phyloP scores from a whole-genome alignment of 2,888 invertebrate species.

The Leucozona laternaria region DNA sequence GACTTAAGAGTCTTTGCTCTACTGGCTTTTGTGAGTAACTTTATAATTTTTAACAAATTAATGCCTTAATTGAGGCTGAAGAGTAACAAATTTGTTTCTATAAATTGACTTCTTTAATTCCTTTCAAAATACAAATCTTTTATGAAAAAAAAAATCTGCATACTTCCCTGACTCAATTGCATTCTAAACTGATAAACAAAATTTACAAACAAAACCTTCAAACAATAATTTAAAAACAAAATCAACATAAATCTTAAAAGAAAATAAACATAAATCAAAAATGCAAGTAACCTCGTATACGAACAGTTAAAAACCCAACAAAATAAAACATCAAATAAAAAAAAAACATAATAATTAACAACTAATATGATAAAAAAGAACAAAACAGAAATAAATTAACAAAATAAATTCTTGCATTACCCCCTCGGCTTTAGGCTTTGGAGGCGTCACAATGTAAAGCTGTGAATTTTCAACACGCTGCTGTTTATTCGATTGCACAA shows the following conservation, averaged over 20 bases:
- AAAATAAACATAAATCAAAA: conserved; percentile 51
- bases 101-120: too few species aligned
- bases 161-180: background rate
- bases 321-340: conserved; percentile 26
- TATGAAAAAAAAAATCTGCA: background rate
- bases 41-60: too few species aligned
- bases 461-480: conserved; percentile 78
- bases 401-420: conserved; percentile 72
- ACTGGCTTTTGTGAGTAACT: too few species aligned
- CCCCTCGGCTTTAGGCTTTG: conserved; percentile 77
- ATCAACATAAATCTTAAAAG: conserved; percentile 46
- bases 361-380: conserved; percentile 40
- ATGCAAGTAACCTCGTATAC: conserved; percentile 49
- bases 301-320: conserved; percentile 35
- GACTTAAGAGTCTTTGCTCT: too few species aligned
- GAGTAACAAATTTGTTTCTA: too few species aligned
- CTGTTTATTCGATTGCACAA: conserved; percentile 78
- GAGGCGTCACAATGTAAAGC: conserved; percentile 78
- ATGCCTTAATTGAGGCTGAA: too few species aligned
- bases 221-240: conserved; percentile 24
- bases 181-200: background rate
- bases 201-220: background rate
- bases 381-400: conserved; percentile 34
- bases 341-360: conserved; percentile 12
- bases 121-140: too few species aligned